A percentile compares a stretch with the other conserved stretches of the same genome.
Evolutionary conservation across 2,888 invertebrate genomes (phyloP).

Genomic region (Chrysolina haemoptera): DNA sequence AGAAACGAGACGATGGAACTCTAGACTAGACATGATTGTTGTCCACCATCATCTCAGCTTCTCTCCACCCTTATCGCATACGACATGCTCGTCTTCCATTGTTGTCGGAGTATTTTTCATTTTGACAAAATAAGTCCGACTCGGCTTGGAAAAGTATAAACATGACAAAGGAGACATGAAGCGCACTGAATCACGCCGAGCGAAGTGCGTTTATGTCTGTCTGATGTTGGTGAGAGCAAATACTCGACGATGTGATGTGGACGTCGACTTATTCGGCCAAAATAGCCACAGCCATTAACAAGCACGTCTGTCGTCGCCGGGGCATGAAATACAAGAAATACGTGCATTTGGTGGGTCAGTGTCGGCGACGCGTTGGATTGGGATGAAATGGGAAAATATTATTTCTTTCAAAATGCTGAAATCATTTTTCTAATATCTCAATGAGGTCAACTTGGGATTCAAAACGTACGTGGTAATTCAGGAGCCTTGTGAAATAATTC

Average conservation of each 20-base stretch:
- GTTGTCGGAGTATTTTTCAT: conserved; percentile 41
- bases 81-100: conserved; percentile 34
- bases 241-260: conserved; percentile 38
- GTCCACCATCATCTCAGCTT: background rate
- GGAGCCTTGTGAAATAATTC: no score
- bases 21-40: background rate
- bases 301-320: conserved; percentile 50
- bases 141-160: conserved; percentile 60
- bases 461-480: no score
- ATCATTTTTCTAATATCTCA: background rate
- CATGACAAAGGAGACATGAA: conserved; percentile 63
- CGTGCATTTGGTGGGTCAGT: conserved; percentile 33
- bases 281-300: conserved; percentile 57
- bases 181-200: conserved; percentile 60
- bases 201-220: conserved; percentile 47
- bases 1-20: background rate
- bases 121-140: conserved; percentile 60
- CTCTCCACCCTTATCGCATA: conserved; percentile 22
- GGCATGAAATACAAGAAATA: conserved; percentile 41
- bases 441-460: no score
- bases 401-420: background rate
- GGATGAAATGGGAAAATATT: background rate
- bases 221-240: conserved; percentile 42
- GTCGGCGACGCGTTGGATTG: background rate
- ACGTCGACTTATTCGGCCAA: conserved; percentile 51